These are phyloP conservation scores for Orycteropus afer DNA, from an alignment of 2,113 vertebrate genomes.

Conservation along the genomic window DNA sequence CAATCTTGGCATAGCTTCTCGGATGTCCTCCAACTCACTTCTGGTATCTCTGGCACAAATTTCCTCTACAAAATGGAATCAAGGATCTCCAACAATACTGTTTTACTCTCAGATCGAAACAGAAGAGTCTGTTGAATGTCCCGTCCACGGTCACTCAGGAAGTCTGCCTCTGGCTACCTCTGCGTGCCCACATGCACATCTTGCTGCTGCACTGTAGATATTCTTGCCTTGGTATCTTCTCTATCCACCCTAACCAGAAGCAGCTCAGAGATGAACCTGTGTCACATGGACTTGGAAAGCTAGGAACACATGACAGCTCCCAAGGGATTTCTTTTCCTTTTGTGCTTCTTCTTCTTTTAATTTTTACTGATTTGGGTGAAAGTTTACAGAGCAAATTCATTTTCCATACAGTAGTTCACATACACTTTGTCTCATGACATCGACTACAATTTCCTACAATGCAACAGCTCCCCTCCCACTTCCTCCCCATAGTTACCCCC, in stretches of 20 bases:
- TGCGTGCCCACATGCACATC: constrained; percentile 40
- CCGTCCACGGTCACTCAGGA: constrained; percentile 60
- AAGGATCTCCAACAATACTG: constrained; percentile 58
- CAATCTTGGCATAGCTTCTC: constrained; percentile 74
- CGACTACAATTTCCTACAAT: too few relatives aligned
- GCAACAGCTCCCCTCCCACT: too few relatives aligned
- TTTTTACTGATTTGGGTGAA: too few relatives aligned
- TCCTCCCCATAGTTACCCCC: too few relatives aligned
- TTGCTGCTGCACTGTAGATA: background rate
- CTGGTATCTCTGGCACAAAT: constrained; percentile 74
- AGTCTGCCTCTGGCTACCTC: constrained; percentile 67
- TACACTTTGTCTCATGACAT: too few relatives aligned
- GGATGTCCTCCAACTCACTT: constrained; percentile 71
- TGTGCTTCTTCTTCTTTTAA: too few relatives aligned
- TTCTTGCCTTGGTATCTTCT: constrained; percentile 66
- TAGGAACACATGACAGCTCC: background rate
- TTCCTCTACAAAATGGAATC: constrained; percentile 67
- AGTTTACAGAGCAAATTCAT: too few relatives aligned
- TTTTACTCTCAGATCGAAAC: constrained; percentile 67
- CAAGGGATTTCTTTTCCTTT: constrained; percentile 46
- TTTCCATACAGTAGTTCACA: too few relatives aligned
- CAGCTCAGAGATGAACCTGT: background rate
- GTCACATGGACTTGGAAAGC: constrained; percentile 17
- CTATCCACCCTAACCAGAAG: constrained; percentile 53
- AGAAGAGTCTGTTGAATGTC: constrained; percentile 60